phyloP scores from a whole-genome alignment of 2,797 vertebrate species.

The Coregonus sp. region DNA sequence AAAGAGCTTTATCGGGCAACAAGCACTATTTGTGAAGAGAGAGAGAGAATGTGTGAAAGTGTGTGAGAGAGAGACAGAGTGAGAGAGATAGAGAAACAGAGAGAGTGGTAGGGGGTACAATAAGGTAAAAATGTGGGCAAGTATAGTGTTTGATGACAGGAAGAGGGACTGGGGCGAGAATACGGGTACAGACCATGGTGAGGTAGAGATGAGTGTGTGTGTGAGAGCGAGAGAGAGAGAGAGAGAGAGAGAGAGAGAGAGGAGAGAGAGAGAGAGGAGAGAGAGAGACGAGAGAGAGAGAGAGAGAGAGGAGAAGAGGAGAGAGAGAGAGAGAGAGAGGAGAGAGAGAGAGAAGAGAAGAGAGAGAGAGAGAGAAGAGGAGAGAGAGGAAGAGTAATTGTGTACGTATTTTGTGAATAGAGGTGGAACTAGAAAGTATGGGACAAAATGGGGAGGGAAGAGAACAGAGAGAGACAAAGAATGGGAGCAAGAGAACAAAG shows the following conservation, averaged over 20 bases:
- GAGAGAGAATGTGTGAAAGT: conserved; percentile 41
- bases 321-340: background rate
- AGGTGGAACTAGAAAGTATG: conserved; percentile 50
- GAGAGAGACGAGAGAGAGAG: no score
- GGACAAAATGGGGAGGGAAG: conserved; percentile 71
- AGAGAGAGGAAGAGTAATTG: no score
- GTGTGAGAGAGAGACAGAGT: conserved; percentile 5
- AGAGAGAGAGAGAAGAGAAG: background rate
- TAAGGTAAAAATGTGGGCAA: background rate
- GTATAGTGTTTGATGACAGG: background rate
- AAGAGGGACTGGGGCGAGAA: background rate
- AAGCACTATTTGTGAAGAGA: conserved; percentile 65
- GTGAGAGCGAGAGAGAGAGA: background rate
- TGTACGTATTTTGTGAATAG: no score
- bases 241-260: background rate
- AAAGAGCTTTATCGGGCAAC: conserved; percentile 58
- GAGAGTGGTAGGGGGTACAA: conserved; percentile 12
- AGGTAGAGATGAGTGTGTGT: background rate
- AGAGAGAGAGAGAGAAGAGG: no score
- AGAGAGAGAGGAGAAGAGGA: background rate
- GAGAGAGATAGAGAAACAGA: conserved; percentile 26
- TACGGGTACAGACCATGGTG: background rate
- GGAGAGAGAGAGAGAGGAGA: background rate
- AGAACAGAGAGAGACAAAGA: conserved; percentile 66
- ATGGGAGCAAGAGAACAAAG: conserved; percentile 67